Evolutionary conservation across 2,888 invertebrate genomes (phyloP).

Genomic region (Digitonthophagus gazella): DNA sequence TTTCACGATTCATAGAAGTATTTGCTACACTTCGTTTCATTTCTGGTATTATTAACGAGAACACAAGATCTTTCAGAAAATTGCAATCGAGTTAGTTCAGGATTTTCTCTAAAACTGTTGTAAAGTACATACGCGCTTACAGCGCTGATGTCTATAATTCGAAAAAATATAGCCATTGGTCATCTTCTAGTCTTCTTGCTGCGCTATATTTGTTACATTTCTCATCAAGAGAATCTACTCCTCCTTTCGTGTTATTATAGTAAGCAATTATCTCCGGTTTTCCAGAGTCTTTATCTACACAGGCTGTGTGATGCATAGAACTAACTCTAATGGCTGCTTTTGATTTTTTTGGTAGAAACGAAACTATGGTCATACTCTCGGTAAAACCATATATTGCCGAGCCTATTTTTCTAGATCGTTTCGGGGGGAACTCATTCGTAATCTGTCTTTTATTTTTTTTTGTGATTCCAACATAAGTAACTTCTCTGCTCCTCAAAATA

Average conservation of each 20-base stretch:
- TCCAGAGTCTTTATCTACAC: background rate
- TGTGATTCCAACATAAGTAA: background rate
- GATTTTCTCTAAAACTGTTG: no score
- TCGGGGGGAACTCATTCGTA: background rate
- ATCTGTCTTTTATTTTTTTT: background rate
- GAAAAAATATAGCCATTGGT: constrained; percentile 1
- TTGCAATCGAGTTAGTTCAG: no score
- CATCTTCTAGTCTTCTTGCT: background rate
- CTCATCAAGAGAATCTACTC: background rate
- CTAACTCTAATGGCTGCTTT: background rate
- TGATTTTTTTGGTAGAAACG: background rate
- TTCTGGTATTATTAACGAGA: no score
- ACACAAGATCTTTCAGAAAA: no score
- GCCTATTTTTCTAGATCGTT: background rate
- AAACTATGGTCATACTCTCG: background rate
- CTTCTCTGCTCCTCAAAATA: no score
- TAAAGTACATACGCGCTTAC: background rate
- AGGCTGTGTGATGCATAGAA: background rate
- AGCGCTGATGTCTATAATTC: background rate
- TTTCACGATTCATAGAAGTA: no score
- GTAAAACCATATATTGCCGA: background rate
- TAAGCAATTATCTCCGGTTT: background rate
- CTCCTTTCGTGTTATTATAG: background rate
- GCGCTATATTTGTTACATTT: no score
- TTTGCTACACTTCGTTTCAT: no score